Base-by-base conservation (phyloP, 2,797 vertebrate species). In the Sebastiscus tertius region DNA sequence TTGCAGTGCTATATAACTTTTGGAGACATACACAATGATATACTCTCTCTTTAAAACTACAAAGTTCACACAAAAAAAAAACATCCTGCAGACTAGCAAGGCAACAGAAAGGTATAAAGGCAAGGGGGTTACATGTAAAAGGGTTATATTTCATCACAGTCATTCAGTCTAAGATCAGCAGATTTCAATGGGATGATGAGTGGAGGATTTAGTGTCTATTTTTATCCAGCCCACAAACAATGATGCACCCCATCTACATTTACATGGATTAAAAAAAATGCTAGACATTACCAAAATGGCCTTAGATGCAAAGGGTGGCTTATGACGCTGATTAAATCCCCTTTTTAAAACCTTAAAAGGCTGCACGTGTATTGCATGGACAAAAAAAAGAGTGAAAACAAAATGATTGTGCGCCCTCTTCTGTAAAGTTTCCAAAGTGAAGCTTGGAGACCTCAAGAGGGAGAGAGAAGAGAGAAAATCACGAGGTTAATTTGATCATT, bases 381-480 rank as follows among this genome's bases (percentile, higher is more conserved):
- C 8, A 56, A 31, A 5, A 56, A 1, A 1, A 6, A 34, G 24
- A 24, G 4, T 46, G 18, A 39, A 72, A 74, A 65, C 49, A 60
- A 66, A 75, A 79, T 39, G 59, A 66, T 65, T 22, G 80, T 75
- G 88, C 92, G 92, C 93, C 93, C 93, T 91, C 92, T 94, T 79
- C 90, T 85, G 93, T 77, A 64, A 60, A 64, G 14, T 73, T 60
- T 9, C 13, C 14, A n/a, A 71, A 55, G 14, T 63, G 8, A 58
- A 77, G 65, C 29, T 5, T 4, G 7, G 27, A 34, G 31, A 65
- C 59, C 66, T 65, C 56, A 34, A 29, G 74, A 58, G 66, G 24
- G 60, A 55, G 16, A 11, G 64, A 34, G 42, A 54, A 54, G 0
- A 54, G 49, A 22, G 7, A 22, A 49, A 80, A 56, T 36, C 0